Evolutionary conservation across 1,140 invertebrate genomes (phyloP).

Genomic region (Drosophila sturtevanti): DNA sequence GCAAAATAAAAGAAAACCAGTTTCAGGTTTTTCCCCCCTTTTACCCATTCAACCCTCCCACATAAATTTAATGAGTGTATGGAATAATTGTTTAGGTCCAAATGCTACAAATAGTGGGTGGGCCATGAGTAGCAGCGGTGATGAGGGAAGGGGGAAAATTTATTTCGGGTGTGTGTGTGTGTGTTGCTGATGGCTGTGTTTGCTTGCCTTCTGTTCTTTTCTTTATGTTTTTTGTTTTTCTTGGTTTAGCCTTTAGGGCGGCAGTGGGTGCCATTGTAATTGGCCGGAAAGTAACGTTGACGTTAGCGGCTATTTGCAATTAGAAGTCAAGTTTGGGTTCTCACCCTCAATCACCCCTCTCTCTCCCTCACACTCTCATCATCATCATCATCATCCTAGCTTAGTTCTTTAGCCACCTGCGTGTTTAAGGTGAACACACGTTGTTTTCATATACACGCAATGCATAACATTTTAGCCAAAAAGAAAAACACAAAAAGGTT

Average conservation of each 20-base stretch:
- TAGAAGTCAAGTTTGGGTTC: constrained; percentile 13
- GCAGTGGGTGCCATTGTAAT: constrained; percentile 2
- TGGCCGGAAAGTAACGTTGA: constrained; percentile 19
- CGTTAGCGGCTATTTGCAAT: constrained; percentile 20
- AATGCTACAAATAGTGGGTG: neutral
- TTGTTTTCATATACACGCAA: neutral
- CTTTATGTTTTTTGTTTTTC: neutral
- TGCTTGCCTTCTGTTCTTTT: neutral
- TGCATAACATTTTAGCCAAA: neutral
- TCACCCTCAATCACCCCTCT: neutral
- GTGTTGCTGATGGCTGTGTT: constrained; percentile 4
- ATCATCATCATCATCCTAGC: too few relatives aligned
- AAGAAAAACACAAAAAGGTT: constrained; percentile 2
- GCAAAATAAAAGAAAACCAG: constrained; percentile 5
- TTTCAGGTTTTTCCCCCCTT: neutral
- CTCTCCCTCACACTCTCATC: too few relatives aligned
- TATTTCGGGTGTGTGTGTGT: neutral
- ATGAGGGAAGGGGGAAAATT: too few relatives aligned
- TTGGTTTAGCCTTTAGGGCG: neutral
- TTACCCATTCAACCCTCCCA: neutral
- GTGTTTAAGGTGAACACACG: constrained; percentile 4
- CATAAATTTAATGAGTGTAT: constrained; percentile 12
- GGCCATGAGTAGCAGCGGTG: too few relatives aligned
- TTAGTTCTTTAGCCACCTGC: neutral
- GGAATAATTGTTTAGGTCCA: constrained; percentile 14